Evolutionary conservation across 2,797 vertebrate species (phyloP).

Genomic region (Knipowitschia caucasica): DNA sequence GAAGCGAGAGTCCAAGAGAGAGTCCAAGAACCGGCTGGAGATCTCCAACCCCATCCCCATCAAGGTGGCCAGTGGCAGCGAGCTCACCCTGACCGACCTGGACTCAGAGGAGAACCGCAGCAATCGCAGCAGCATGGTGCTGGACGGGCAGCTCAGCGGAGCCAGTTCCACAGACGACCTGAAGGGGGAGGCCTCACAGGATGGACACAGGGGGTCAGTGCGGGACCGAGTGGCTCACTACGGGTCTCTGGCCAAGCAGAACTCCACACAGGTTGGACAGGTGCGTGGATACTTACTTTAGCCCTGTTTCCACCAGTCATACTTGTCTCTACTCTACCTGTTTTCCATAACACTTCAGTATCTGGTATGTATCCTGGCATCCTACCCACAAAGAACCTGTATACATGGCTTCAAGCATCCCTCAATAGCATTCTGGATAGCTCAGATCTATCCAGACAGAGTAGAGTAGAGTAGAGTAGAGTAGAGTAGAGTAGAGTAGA

Average conservation of each 20-base stretch:
- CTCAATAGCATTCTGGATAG: too few relatives aligned
- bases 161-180: conserved; percentile 95
- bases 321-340: too few relatives aligned
- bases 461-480: too few relatives aligned
- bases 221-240: conserved; percentile 91
- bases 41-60: conserved; percentile 98
- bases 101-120: conserved; percentile 91
- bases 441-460: too few relatives aligned
- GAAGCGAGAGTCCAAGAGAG: conserved; percentile 88
- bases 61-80: conserved; percentile 90
- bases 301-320: too few relatives aligned
- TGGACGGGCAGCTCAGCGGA: conserved; percentile 90
- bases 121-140: conserved; percentile 87
- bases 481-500: too few relatives aligned
- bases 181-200: conserved; percentile 75
- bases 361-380: too few relatives aligned
- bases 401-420: too few relatives aligned
- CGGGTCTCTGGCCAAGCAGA: conserved; percentile 90
- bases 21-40: conserved; percentile 88
- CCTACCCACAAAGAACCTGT: too few relatives aligned
- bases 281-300: too few relatives aligned
- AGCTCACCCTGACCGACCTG: conserved; percentile 90
- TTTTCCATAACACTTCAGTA: too few relatives aligned
- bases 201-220: conserved; percentile 84
- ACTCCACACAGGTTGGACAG: conserved; percentile 84